Evolutionary conservation across 2,113 vertebrate species (phyloP).

Genomic region (Ellobius talpinus): DNA sequence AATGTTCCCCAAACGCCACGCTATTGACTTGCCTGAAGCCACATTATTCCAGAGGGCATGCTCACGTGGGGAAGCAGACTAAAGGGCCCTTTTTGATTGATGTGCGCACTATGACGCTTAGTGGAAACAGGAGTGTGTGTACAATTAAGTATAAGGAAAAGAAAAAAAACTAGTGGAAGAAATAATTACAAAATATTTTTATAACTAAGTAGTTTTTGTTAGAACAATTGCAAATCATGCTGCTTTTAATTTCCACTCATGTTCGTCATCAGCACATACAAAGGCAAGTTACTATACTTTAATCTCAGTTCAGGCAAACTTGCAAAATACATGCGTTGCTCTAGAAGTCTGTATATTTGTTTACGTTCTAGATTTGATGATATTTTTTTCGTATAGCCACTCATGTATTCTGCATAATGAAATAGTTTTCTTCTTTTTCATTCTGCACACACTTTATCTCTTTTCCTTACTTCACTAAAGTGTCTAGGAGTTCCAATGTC

Average conservation of each 20-base stretch:
- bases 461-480: background rate
- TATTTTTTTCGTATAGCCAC: background rate
- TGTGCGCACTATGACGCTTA: background rate
- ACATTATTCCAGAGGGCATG: background rate
- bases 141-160: background rate
- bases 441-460: background rate
- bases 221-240: background rate
- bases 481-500: background rate
- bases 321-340: background rate
- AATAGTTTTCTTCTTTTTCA: background rate
- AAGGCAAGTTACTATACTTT: background rate
- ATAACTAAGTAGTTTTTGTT: background rate
- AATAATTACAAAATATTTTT: background rate
- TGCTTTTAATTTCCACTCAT: background rate
- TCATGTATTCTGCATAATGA: background rate
- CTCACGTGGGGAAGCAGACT: background rate
- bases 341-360: background rate
- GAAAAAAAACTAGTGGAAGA: background rate
- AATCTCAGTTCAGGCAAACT: background rate
- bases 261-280: background rate
- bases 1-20: too few relatives aligned
- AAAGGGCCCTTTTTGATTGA: background rate
- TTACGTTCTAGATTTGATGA: background rate
- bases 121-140: fast-evolving
- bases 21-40: too few relatives aligned